These are phyloP conservation scores for Bombyx mori DNA, from an alignment of 1,140 invertebrate genomes.

Conservation along the genomic window DNA sequence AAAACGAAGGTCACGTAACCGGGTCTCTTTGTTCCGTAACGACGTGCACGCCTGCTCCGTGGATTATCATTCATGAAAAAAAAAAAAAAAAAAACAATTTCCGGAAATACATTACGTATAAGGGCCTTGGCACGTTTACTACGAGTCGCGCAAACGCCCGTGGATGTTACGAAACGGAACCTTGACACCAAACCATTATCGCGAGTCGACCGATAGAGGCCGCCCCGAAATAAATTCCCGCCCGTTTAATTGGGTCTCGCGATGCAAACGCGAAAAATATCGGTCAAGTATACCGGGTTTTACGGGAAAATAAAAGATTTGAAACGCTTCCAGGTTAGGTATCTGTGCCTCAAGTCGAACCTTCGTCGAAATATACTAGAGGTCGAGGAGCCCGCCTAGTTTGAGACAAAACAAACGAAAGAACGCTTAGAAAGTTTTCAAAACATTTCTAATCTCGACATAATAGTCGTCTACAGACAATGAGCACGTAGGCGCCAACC, in stretches of 20 bases:
- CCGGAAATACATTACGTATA: constrained; percentile 31
- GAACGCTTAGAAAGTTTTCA: constrained; percentile 24
- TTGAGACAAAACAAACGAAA: constrained; percentile 29
- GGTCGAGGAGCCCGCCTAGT: not conserved
- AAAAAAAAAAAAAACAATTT: constrained; percentile 27
- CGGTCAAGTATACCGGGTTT: constrained; percentile 58
- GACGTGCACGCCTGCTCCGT: not conserved
- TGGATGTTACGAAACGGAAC: constrained; percentile 51
- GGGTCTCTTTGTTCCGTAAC: constrained; percentile 14
- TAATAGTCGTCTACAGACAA: constrained; percentile 29
- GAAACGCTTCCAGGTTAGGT: constrained; percentile 49
- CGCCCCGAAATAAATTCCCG: constrained; percentile 55
- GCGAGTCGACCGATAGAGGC: constrained; percentile 51
- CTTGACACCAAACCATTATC: constrained; percentile 68
- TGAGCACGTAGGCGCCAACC: constrained; percentile 27
- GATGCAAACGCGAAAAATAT: constrained; percentile 40
- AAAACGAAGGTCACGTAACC: constrained; percentile 45
- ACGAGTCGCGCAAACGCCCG: constrained; percentile 22
- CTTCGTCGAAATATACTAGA: constrained; percentile 14
- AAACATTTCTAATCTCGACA: constrained; percentile 29
- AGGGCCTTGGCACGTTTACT: constrained; percentile 54
- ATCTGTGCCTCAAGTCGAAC: constrained; percentile 29
- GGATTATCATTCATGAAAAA: not conserved
- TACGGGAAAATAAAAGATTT: constrained; percentile 39
- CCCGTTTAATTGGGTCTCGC: constrained; percentile 44